Evolutionary conservation across 64 coral and sea anemone species (phyloP).

Genomic region (Dendronephthya gigantea): DNA sequence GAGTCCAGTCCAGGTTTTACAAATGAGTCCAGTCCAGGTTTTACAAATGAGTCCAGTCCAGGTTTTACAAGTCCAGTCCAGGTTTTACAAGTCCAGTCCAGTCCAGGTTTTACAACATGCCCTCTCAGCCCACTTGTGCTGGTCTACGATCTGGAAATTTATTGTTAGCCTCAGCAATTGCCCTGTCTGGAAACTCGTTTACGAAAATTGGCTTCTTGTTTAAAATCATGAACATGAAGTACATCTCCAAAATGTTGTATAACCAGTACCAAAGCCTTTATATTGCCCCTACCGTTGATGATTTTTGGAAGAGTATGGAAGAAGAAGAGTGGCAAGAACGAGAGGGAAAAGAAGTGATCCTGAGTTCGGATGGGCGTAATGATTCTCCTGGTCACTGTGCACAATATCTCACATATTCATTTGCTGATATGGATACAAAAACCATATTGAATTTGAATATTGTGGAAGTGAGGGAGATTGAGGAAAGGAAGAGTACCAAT

Average conservation of each 20-base stretch:
- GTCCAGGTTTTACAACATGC: no score
- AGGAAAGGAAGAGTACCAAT: background rate
- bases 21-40: no score
- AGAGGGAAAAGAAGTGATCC: background rate
- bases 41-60: no score
- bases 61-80: no score
- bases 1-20: no score
- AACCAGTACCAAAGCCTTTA: background rate
- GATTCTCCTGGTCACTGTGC: background rate
- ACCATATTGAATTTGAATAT: background rate
- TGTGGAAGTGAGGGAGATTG: background rate
- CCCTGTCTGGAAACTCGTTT: background rate
- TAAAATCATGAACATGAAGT: background rate
- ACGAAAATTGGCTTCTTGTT: background rate
- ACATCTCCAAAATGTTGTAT: background rate
- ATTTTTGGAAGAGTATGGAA: background rate
- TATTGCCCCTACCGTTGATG: background rate
- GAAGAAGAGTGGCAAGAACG: background rate
- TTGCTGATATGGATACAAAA: background rate
- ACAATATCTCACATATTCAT: background rate
- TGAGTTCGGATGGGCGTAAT: background rate
- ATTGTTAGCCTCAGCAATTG: background rate
- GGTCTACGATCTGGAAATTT: background rate
- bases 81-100: no score
- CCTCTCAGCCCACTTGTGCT: conserved; percentile 5